Conservation (phyloP, 2,888 invertebrate species). For the Diogma glabrata region DNA sequence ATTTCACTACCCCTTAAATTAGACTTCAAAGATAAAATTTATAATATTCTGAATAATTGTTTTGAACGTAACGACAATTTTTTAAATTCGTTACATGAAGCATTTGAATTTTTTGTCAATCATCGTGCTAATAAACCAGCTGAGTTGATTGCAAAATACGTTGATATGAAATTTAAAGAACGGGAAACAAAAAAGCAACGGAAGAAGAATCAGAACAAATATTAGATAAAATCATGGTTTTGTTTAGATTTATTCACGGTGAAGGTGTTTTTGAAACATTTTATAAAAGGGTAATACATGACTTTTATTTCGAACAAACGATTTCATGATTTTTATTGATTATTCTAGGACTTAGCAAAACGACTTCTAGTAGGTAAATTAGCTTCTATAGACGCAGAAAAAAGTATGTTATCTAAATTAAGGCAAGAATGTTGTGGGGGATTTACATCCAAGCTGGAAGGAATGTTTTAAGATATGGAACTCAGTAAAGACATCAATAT, state of each 20-base stretch:
- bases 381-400: slow-evolving; percentile 98
- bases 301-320: too few relatives aligned
- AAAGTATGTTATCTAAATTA: slow-evolving; percentile 97
- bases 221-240: slow-evolving; percentile 96
- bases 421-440: slow-evolving; percentile 99
- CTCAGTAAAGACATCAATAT: slow-evolving; percentile 93
- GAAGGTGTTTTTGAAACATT: slow-evolving; percentile 99
- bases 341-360: slow-evolving; percentile 77
- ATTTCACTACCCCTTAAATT: slow-evolving; percentile 96
- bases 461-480: slow-evolving; percentile 99
- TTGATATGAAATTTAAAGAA: slow-evolving; percentile 91
- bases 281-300: slow-evolving; percentile 92
- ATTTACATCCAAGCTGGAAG: slow-evolving; percentile 96
- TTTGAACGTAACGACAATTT: slow-evolving; percentile 93
- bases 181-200: slow-evolving; percentile 97
- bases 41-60: slow-evolving; percentile 83
- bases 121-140: slow-evolving; percentile 97
- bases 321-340: too few relatives aligned
- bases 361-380: slow-evolving; percentile 92
- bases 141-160: slow-evolving; percentile 97
- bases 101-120: slow-evolving; percentile 98
- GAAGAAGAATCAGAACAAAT: slow-evolving; percentile 95
- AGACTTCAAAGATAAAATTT: slow-evolving; percentile 96
- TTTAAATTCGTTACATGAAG: slow-evolving; percentile 87
- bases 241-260: slow-evolving; percentile 98